A percentile compares a stretch with the other conserved stretches of the same genome.
These are phyloP conservation scores for Portevinia maculata DNA, from an alignment of 2,888 invertebrate species.

Conservation along the genomic window DNA sequence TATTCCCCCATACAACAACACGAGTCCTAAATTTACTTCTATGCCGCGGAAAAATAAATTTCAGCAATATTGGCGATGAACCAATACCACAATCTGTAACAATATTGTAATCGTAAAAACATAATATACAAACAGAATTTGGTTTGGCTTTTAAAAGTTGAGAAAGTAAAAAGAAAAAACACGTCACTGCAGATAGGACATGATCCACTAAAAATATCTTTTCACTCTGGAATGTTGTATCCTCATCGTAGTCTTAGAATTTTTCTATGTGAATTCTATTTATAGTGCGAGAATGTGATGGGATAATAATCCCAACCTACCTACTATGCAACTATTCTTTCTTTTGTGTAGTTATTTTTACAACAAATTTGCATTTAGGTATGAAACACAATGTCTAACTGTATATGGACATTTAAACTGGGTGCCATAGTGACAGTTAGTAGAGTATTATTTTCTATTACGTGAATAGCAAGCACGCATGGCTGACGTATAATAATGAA, in stretches of 20 bases:
- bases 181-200: conserved; percentile 27
- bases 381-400: conserved; percentile 33
- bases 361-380: conserved; percentile 45
- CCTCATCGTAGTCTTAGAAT: conserved; percentile 15
- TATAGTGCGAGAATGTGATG: conserved; percentile 28
- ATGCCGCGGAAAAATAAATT: conserved; percentile 23
- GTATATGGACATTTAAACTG: conserved; percentile 29
- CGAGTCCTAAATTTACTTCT: conserved; percentile 16
- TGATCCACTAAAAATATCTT: conserved; percentile 50
- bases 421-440: not conserved
- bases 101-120: conserved; percentile 16
- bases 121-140: conserved; percentile 1
- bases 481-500: conserved; percentile 31
- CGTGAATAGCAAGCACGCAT: conserved; percentile 34
- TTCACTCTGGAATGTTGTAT: conserved; percentile 55
- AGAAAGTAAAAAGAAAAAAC: conserved; percentile 28
- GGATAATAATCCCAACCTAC: conserved; percentile 26
- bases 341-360: conserved; percentile 49
- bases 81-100: conserved; percentile 44
- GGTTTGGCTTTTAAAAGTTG: conserved; percentile 8
- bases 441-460: conserved; percentile 1
- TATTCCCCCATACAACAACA: conserved; percentile 10
- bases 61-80: conserved; percentile 24
- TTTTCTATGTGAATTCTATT: conserved; percentile 38
- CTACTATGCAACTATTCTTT: conserved; percentile 30